These are phyloP conservation scores for Listronotus bonariensis DNA, from an alignment of 1,140 invertebrate species.

Conservation along the genomic window DNA sequence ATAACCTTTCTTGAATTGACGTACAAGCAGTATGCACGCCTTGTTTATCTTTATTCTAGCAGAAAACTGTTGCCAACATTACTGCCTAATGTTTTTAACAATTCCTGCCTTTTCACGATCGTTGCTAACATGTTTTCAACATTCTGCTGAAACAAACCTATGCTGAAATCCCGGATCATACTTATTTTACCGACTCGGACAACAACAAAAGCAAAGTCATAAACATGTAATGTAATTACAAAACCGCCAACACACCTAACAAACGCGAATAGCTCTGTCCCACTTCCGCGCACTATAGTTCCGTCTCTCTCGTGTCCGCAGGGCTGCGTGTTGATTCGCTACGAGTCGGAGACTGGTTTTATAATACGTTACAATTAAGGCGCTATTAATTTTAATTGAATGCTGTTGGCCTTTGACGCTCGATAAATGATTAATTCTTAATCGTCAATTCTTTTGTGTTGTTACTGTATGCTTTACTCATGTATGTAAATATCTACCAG, in stretches of 20 bases:
- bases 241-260: conserved; percentile 17
- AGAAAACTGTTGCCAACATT: too few species aligned
- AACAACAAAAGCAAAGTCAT: conserved; percentile 14
- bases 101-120: too few species aligned
- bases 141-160: too few species aligned
- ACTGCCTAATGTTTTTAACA: too few species aligned
- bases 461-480: background rate
- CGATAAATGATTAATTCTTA: conserved; percentile 23
- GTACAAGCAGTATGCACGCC: too few species aligned
- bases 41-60: too few species aligned
- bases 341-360: conserved; percentile 23
- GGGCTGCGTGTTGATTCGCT: conserved; percentile 31
- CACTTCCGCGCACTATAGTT: background rate
- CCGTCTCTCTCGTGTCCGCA: conserved; percentile 11
- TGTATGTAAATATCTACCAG: too few species aligned
- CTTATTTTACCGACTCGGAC: background rate
- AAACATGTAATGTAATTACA: conserved; percentile 16
- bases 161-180: too few species aligned
- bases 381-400: conserved; percentile 38
- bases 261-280: conserved; percentile 2
- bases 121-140: too few species aligned
- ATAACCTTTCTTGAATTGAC: too few species aligned
- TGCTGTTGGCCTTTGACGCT: conserved; percentile 30
- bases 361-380: conserved; percentile 33
- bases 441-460: conserved; percentile 1